Evolutionary conservation across 2,888 invertebrate genomes (phyloP).

Genomic region (Dione vanillae): DNA sequence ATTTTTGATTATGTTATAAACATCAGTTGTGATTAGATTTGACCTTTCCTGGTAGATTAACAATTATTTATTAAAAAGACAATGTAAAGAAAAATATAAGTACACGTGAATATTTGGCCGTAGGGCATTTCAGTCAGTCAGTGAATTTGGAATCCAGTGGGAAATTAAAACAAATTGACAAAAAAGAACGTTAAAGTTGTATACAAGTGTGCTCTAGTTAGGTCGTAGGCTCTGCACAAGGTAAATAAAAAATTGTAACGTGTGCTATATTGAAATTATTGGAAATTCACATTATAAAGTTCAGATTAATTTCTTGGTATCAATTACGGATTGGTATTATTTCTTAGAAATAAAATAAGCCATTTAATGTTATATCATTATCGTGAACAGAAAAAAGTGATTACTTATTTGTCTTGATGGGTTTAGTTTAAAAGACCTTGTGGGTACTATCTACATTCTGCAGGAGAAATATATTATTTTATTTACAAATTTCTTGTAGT

Average conservation of each 20-base stretch:
- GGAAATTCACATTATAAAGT: neutral
- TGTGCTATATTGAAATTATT: neutral
- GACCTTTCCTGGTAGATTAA: slow-evolving; percentile 30
- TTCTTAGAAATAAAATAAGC: slow-evolving; percentile 40
- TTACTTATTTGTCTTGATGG: neutral
- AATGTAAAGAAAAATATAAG: no score
- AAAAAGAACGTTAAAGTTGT: no score
- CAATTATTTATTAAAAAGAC: no score
- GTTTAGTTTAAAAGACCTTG: neutral
- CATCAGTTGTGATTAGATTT: neutral
- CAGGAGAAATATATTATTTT: no score
- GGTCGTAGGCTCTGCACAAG: no score
- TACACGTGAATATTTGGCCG: no score
- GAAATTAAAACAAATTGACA: no score
- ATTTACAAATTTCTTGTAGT: no score
- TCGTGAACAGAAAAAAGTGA: slow-evolving; percentile 28
- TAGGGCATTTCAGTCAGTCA: no score
- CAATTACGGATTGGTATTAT: slow-evolving; percentile 36
- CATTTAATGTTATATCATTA: slow-evolving; percentile 30
- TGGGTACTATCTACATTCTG: no score
- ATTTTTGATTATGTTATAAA: slow-evolving; percentile 52
- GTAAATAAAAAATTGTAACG: neutral
- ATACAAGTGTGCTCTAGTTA: no score
- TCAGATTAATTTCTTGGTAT: slow-evolving; percentile 35
- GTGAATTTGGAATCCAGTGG: no score